Percentiles rank a stretch among this genome's conserved stretches.
phyloP scores from a whole-genome alignment of 2,888 invertebrate species.

The Nymphalis c-album region DNA sequence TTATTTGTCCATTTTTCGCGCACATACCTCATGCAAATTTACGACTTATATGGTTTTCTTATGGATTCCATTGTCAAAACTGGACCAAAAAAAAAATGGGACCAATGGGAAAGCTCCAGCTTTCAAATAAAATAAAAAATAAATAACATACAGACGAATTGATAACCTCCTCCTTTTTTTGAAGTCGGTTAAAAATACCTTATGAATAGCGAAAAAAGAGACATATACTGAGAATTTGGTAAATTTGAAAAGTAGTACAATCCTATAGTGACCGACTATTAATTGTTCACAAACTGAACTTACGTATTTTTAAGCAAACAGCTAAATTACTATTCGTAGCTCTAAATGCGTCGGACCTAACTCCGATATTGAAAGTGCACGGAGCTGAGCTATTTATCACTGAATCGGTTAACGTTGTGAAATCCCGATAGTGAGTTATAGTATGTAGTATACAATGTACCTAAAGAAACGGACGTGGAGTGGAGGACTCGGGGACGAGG shows the following conservation, averaged over 20 bases:
- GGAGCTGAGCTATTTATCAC: slow-evolving; percentile 18
- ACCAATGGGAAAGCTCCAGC: no score
- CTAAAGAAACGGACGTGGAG: slow-evolving; percentile 7
- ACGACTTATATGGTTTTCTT: no score
- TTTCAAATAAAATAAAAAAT: no score
- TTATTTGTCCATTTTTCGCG: no score
- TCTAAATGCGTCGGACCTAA: background rate
- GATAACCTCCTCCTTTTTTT: no score
- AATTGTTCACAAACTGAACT: background rate
- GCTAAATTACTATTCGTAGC: background rate
- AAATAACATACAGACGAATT: no score
- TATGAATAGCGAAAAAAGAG: no score
- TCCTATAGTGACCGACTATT: background rate
- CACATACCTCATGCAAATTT: no score
- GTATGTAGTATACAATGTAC: slow-evolving; percentile 5
- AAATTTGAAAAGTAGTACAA: background rate
- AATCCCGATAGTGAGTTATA: slow-evolving; percentile 6
- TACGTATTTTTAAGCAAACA: background rate
- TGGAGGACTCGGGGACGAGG: background rate
- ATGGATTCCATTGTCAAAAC: no score
- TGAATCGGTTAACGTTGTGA: slow-evolving; percentile 13
- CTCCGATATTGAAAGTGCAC: background rate
- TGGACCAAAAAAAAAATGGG: no score
- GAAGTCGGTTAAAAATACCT: no score
- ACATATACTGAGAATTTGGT: no score